Percentiles rank a stretch among this genome's conserved stretches.
phyloP scores from a whole-genome alignment of 2,113 vertebrate species.

The Nerophis lumbriciformis region DNA sequence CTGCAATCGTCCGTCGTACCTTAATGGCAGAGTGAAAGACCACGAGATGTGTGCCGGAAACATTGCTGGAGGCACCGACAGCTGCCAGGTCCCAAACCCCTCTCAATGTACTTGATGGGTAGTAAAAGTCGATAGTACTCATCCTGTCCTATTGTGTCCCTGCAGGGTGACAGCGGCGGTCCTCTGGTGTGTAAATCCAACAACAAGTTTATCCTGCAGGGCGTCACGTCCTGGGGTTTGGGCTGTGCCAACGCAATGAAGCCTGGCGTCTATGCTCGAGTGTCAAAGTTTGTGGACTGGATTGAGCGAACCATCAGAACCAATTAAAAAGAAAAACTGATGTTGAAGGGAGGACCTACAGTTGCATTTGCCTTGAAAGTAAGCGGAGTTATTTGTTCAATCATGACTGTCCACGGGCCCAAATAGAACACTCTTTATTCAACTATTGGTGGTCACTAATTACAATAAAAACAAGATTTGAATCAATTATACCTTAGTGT shows the following conservation, averaged over 20 bases:
- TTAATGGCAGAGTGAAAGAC: constrained; percentile 72
- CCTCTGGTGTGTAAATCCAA: constrained; percentile 84
- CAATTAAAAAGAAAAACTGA: constrained; percentile 4
- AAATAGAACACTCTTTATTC: no score
- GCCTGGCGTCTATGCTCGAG: constrained; percentile 90
- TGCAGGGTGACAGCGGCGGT: constrained; percentile 94
- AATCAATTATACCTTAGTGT: no score
- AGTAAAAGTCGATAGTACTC: background rate
- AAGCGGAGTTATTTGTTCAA: background rate
- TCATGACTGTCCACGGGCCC: no score
- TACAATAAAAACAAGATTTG: no score
- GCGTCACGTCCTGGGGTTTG: constrained; percentile 95
- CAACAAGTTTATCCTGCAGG: constrained; percentile 84
- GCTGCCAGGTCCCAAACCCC: constrained; percentile 81
- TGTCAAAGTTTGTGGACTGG: constrained; percentile 83
- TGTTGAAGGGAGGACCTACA: no score
- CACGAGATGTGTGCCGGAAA: constrained; percentile 88
- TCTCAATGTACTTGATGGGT: no score
- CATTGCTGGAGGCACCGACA: constrained; percentile 82
- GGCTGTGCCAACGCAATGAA: constrained; percentile 91
- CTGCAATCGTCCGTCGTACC: constrained; percentile 82
- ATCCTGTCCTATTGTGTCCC: background rate
- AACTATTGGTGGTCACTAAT: no score
- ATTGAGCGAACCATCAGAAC: constrained; percentile 69
- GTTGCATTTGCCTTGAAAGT: no score